Percentiles rank a stretch among this genome's conserved stretches.
These are phyloP conservation scores for Melanostoma mellinum DNA, from an alignment of 2,888 invertebrate species.

Conservation along the genomic window DNA sequence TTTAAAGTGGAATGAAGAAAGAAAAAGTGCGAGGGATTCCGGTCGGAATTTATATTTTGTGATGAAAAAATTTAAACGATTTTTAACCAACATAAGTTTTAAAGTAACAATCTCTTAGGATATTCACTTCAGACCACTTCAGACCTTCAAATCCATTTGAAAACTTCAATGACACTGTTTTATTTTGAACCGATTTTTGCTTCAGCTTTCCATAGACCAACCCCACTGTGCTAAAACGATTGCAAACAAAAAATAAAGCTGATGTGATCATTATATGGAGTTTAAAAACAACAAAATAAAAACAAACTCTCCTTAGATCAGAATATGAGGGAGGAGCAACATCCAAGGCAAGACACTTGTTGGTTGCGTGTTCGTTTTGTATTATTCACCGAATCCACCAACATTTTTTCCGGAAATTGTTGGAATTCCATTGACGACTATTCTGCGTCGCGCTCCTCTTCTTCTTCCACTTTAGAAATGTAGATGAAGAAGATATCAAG, in stretches of 20 bases:
- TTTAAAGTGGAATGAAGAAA: no score
- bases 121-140: no score
- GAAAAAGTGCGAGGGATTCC: no score
- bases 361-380: constrained; percentile 58
- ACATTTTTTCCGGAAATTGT: constrained; percentile 64
- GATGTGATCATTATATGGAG: constrained; percentile 11
- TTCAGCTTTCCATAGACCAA: no score
- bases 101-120: no score
- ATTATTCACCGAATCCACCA: constrained; percentile 37
- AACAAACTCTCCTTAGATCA: constrained; percentile 38
- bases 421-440: constrained; percentile 53
- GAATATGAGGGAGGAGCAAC: constrained; percentile 64
- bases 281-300: constrained; percentile 39
- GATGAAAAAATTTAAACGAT: no score
- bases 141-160: no score
- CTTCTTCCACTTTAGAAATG: constrained; percentile 31
- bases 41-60: no score
- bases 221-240: neutral
- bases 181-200: no score
- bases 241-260: neutral
- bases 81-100: no score
- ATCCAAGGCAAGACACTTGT: constrained; percentile 65
- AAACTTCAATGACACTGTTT: neutral
- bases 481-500: constrained; percentile 46
- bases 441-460: constrained; percentile 35